Percentiles rank a stretch among this genome's conserved stretches.
These are phyloP conservation scores for Terrapene triunguis DNA, from an alignment of 2,113 vertebrate species.

Conservation along the genomic window DNA sequence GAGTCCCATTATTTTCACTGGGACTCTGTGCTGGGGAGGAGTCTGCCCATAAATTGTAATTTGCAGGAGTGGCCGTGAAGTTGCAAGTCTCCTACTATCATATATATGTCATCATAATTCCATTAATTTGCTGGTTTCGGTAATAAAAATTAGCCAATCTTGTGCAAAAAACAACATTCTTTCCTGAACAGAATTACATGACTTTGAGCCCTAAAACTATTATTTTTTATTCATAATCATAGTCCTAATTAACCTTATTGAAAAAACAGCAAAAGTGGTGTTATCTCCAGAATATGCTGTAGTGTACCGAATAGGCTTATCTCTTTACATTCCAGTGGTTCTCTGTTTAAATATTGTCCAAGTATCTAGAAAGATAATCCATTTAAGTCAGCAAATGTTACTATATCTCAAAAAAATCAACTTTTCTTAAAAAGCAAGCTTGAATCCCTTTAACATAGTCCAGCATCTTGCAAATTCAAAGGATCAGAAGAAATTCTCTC, in stretches of 20 bases:
- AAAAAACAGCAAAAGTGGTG: background rate
- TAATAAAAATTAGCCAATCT: background rate
- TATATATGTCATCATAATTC: background rate
- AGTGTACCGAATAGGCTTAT: background rate
- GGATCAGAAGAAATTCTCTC: background rate
- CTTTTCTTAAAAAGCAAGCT: slow-evolving; percentile 6
- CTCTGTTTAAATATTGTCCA: background rate
- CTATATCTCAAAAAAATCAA: background rate
- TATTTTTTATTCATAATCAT: background rate
- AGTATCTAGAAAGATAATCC: background rate
- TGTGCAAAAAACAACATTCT: background rate
- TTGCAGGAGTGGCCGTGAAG: background rate
- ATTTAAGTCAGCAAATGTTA: fast-evolving
- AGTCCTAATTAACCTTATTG: background rate
- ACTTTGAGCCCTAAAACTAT: background rate
- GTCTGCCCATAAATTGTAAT: background rate
- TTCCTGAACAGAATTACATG: background rate
- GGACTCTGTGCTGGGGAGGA: background rate
- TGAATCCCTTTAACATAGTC: background rate
- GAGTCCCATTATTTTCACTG: background rate
- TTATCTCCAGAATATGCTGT: background rate
- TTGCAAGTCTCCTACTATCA: background rate
- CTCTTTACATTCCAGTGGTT: background rate
- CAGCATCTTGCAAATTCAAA: background rate
- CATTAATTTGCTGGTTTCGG: background rate